Evolutionary conservation across 2,797 vertebrate species (phyloP).

Genomic region (Salmo trutta): DNA sequence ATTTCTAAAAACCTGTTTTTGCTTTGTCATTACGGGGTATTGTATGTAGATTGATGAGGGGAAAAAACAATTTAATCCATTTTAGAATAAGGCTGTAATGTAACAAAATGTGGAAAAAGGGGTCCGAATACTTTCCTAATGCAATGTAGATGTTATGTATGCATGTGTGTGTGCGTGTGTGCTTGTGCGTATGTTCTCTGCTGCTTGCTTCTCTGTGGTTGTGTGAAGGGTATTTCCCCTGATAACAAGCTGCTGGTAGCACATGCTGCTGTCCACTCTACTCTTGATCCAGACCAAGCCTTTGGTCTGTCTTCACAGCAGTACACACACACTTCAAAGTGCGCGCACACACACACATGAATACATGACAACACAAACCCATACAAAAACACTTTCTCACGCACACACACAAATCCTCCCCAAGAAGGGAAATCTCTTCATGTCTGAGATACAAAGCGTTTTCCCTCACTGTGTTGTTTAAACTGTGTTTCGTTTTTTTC

Average conservation of each 20-base stretch:
- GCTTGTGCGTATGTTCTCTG: neutral
- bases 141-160: too few species aligned
- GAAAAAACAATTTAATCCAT: too few species aligned
- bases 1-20: too few species aligned
- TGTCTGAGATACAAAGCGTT: conserved; percentile 19
- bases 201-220: neutral
- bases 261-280: conserved; percentile 41
- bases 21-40: too few species aligned
- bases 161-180: neutral
- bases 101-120: too few species aligned
- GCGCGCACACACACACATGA: conserved; percentile 6
- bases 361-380: neutral
- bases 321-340: conserved; percentile 2
- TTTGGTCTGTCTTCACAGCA: neutral
- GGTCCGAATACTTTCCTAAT: too few species aligned
- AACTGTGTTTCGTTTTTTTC: neutral
- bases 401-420: neutral
- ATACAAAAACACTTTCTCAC: neutral
- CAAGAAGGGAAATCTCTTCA: conserved; percentile 3
- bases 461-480: neutral
- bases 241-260: conserved; percentile 39
- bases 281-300: conserved; percentile 25
- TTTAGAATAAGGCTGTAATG: too few species aligned
- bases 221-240: conserved; percentile 37
- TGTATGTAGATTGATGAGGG: too few species aligned